These are phyloP conservation scores for Lepidotrigona ventralis DNA, from an alignment of 1,140 invertebrate species.

Conservation along the genomic window DNA sequence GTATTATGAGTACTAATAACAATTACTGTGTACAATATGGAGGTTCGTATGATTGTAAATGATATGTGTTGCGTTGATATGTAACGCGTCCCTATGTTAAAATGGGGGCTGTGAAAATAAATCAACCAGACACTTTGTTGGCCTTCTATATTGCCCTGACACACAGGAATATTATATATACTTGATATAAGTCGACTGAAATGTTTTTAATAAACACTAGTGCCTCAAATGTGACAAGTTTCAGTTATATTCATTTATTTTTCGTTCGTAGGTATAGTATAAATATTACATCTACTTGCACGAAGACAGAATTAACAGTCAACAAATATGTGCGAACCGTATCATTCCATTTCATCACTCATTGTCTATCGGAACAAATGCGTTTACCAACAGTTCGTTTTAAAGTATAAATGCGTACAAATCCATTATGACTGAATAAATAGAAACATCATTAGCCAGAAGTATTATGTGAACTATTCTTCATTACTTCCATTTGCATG, in stretches of 20 bases:
- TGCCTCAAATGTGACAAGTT: constrained; percentile 26
- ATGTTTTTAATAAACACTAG: constrained; percentile 40
- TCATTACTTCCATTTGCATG: not conserved
- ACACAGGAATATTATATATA: constrained; percentile 32
- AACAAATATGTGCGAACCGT: not conserved
- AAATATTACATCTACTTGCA: constrained; percentile 47
- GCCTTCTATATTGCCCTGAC: constrained; percentile 48
- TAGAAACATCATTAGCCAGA: not conserved
- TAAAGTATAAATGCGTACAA: not conserved
- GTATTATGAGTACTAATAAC: constrained; percentile 60
- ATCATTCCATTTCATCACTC: not conserved
- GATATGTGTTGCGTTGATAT: constrained; percentile 65
- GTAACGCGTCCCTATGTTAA: constrained; percentile 61
- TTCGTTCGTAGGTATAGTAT: constrained; percentile 48
- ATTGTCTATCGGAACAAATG: not conserved
- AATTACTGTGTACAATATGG: constrained; percentile 60
- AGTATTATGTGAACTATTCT: not conserved
- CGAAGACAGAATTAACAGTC: constrained; percentile 24
- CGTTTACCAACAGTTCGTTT: not conserved
- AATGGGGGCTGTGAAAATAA: constrained; percentile 63
- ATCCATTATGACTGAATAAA: not conserved
- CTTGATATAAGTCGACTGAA: not conserved
- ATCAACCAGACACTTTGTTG: constrained; percentile 64
- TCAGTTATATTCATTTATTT: constrained; percentile 46
- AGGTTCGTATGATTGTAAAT: constrained; percentile 67